Conservation (phyloP, 2,888 invertebrate genomes). For the Ectemnius cavifrons region DNA sequence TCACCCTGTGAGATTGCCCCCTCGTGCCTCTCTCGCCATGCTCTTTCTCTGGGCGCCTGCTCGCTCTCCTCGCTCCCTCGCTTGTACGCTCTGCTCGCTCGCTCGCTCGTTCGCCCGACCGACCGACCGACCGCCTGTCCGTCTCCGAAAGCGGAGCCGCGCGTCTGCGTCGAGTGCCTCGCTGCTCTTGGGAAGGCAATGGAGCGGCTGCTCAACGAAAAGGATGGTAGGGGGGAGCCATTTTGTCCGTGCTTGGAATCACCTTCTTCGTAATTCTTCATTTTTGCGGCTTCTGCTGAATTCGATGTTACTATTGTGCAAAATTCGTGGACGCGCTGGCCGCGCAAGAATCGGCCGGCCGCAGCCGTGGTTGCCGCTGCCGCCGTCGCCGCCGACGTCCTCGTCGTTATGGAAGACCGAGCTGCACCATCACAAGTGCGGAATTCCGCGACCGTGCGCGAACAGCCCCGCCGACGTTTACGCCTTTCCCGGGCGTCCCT, state of each 20-base stretch:
- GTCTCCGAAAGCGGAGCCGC: conserved; percentile 51
- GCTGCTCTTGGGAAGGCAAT: conserved; percentile 52
- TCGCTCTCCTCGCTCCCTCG: conserved; percentile 1
- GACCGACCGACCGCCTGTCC: conserved; percentile 46
- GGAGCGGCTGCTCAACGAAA: conserved; percentile 43
- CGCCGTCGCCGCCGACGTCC: too few species aligned
- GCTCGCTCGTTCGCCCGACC: conserved; percentile 32
- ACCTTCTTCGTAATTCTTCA: conserved; percentile 37
- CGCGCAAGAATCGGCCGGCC: background rate
- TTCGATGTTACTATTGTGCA: conserved; percentile 40
- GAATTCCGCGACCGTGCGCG: conserved; percentile 6
- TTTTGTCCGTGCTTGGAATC: conserved; percentile 38
- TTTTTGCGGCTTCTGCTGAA: conserved; percentile 43
- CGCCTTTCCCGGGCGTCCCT: background rate
- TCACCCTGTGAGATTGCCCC: conserved; percentile 6
- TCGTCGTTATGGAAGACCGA: conserved; percentile 3
- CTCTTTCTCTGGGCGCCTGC: background rate
- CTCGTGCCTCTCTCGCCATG: conserved; percentile 38
- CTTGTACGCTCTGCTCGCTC: conserved; percentile 10
- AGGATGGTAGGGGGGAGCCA: conserved; percentile 42
- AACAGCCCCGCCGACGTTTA: background rate
- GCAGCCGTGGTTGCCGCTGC: background rate
- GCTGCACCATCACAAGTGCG: conserved; percentile 6
- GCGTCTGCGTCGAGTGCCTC: conserved; percentile 57
- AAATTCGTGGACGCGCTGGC: conserved; percentile 2